Base-by-base conservation (phyloP, 2,113 vertebrate genomes). In the Salminus brasiliensis region DNA sequence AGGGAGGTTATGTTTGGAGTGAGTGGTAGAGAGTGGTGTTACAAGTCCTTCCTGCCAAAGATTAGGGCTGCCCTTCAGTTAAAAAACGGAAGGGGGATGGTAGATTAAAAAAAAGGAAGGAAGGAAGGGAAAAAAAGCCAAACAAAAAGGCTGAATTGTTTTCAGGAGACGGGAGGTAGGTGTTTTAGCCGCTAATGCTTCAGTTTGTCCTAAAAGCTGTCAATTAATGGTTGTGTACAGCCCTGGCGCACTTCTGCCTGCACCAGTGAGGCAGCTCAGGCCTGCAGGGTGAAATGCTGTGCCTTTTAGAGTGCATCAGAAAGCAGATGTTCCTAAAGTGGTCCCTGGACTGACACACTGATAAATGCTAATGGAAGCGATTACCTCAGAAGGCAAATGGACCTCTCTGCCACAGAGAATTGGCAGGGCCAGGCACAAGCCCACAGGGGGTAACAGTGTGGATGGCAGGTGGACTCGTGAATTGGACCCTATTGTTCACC, bases 281-380 rank as follows among this genome's bases (percentile, higher is more conserved):
- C 76, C 81, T 73, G 83, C 78, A 36, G 85, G 82, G 83, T 78
- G 84, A 86, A 88, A 78, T 86, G 87, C 86, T 82, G 85, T 76
- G 84, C 87, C 87, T 90, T 90, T 88, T 88, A 91, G 88, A 87
- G 86, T 73, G 74, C 86, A 86, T 84, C 72, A 84, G 85, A 86
- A 89, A 92, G 87, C 88, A 90, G 90, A 91, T 90, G 89, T 90
- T 86, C 82, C 82, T 85, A 91, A 91, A 93, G 88, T 90, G 89
- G 82, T 90, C 90, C 88, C 90, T 82, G 57, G 86, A 89, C 85
- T 85, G 88, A 84, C 55, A 69, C 81, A 80, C 88, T 89, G 89
- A 91, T 92, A 88, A 93, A 92, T 90, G 86, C 87, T 91, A 92
- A 93, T 92, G 91, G 89, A 91, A 86, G 89, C 83, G 89, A 89